These are phyloP conservation scores for Ptilorrhoa leucosticta DNA, from an alignment of 2,113 vertebrate species.

Conservation along the genomic window DNA sequence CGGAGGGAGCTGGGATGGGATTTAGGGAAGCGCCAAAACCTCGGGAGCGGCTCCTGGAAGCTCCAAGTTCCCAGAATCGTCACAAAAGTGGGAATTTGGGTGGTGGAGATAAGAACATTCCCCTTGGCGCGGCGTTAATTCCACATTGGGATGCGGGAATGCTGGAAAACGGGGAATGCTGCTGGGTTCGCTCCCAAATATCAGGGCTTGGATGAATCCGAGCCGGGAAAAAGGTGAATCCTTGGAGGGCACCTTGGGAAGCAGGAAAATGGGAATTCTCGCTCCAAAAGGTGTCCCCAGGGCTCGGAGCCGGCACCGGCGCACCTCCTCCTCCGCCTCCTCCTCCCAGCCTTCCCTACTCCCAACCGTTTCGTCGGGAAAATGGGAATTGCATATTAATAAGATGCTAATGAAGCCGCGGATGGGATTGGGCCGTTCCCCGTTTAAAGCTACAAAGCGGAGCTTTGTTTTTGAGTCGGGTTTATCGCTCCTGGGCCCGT, in stretches of 20 bases:
- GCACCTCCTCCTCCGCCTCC: not conserved
- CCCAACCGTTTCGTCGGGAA: not conserved
- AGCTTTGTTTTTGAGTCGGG: not conserved
- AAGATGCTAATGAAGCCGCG: not conserved
- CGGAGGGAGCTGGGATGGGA: not conserved
- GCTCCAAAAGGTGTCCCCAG: not conserved
- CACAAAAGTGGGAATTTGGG: not conserved
- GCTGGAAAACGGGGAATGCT: not conserved
- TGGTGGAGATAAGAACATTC: not conserved
- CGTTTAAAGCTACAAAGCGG: not conserved
- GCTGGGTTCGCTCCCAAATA: not conserved
- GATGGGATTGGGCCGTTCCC: not conserved
- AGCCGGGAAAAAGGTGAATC: not conserved
- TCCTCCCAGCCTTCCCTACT: not conserved
- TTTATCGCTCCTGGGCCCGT: not conserved
- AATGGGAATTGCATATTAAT: not conserved
- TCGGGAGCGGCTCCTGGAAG: not conserved
- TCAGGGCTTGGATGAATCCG: not conserved
- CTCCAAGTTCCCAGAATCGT: not conserved
- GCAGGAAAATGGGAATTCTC: not conserved
- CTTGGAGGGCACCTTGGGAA: not conserved
- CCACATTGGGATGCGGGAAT: not conserved
- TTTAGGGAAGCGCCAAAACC: not conserved
- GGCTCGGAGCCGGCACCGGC: accelerated
- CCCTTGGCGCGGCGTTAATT: not conserved